Percentiles rank a stretch among this genome's conserved stretches.
Conservation (phyloP, 2,797 vertebrate species). For the Schizopygopsis malacanthus region DNA sequence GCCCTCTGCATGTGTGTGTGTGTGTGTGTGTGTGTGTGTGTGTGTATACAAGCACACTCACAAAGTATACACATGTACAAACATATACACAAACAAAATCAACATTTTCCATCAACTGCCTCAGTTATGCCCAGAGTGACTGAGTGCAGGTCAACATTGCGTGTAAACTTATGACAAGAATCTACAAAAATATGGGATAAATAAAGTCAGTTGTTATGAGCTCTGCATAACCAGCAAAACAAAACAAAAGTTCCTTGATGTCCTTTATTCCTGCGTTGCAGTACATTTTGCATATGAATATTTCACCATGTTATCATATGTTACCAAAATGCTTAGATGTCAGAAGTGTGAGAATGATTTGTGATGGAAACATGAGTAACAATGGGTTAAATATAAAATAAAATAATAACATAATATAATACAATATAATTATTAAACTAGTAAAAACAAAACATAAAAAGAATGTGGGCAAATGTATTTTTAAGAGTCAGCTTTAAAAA, state of each 20-base stretch:
- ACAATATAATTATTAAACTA: not conserved
- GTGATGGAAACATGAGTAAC: not conserved
- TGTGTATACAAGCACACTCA: not conserved
- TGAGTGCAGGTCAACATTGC: not conserved
- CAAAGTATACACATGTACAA: slow-evolving; percentile 24
- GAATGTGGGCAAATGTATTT: not conserved
- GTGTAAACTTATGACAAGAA: not conserved
- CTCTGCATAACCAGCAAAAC: not conserved
- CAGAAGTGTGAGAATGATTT: not conserved
- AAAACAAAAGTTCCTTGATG: not conserved
- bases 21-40: not conserved
- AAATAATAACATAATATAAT: not conserved
- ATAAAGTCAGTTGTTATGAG: not conserved
- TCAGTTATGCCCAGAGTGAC: too few species aligned
- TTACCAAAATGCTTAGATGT: not conserved
- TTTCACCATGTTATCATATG: not conserved
- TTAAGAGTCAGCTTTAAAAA: not conserved
- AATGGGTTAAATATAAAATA: not conserved
- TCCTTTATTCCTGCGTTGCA: not conserved
- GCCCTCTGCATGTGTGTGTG: slow-evolving; percentile 5
- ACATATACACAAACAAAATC: slow-evolving; percentile 28
- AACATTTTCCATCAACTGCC: slow-evolving; percentile 32
- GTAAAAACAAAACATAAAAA: not conserved
- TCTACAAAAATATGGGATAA: not conserved
- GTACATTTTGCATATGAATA: not conserved